Evolutionary conservation across 2,113 vertebrate species (phyloP).

Genomic region (Amazona vittata): DNA sequence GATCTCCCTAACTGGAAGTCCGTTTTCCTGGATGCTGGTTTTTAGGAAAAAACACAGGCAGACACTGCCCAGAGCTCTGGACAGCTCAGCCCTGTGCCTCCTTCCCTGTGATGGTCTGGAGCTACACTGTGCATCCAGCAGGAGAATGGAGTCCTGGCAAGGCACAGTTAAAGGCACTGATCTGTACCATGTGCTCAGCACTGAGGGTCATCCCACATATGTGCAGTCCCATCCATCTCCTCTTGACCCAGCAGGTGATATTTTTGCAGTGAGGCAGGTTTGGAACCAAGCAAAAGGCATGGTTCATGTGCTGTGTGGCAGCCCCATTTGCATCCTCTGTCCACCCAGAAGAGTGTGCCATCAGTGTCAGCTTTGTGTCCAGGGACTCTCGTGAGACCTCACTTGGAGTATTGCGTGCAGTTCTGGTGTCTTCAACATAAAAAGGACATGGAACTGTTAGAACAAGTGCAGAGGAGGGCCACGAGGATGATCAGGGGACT

Average conservation of each 20-base stretch:
- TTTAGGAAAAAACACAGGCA: not conserved
- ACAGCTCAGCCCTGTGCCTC: not conserved
- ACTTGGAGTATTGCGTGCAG: too few relatives aligned
- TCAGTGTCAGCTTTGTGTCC: not conserved
- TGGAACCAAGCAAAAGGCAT: not conserved
- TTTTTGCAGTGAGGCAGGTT: not conserved
- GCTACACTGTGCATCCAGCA: not conserved
- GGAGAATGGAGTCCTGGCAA: not conserved
- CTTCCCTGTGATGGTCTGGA: not conserved
- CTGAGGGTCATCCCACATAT: accelerated
- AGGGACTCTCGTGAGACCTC: not conserved
- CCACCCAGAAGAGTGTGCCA: not conserved
- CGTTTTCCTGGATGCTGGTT: not conserved
- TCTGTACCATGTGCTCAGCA: not conserved
- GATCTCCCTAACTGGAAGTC: not conserved
- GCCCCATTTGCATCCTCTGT: accelerated
- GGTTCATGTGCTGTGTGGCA: not conserved
- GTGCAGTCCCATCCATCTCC: not conserved
- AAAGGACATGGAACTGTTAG: too few relatives aligned
- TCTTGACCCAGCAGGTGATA: not conserved
- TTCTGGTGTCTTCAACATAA: too few relatives aligned
- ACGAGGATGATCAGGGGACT: too few relatives aligned
- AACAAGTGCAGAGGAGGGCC: too few relatives aligned
- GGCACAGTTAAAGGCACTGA: not conserved
- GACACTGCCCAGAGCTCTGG: not conserved